Evolutionary conservation across 2,888 invertebrate genomes (phyloP).

Genomic region (Sepioteuthis lessoniana): DNA sequence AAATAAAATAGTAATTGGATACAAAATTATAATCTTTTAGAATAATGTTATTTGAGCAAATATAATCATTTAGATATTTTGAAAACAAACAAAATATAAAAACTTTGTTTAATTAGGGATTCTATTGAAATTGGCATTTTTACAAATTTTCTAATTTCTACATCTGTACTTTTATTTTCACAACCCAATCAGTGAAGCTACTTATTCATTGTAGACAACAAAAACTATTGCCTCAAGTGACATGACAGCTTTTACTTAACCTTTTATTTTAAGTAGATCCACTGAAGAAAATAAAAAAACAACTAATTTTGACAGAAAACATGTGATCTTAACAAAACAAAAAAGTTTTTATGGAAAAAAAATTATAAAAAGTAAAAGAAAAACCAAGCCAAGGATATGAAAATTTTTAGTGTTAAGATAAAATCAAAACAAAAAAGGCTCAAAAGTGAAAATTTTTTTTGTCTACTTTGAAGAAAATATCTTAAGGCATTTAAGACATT

Average conservation of each 20-base stretch:
- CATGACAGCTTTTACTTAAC: background rate
- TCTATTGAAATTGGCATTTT: background rate
- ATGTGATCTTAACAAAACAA: too few relatives aligned
- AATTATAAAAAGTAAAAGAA: too few relatives aligned
- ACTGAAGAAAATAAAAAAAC: background rate
- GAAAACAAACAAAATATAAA: background rate
- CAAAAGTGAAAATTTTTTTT: too few relatives aligned
- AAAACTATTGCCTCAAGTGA: background rate
- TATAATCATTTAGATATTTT: background rate
- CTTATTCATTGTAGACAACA: background rate
- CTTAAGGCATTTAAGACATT: too few relatives aligned
- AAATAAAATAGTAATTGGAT: background rate
- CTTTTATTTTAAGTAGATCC: background rate
- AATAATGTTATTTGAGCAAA: background rate
- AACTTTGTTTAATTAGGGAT: background rate
- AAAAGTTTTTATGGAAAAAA: too few relatives aligned
- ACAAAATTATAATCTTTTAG: background rate
- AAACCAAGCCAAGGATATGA: background rate
- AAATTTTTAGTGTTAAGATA: background rate
- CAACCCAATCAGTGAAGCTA: background rate
- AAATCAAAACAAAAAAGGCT: background rate
- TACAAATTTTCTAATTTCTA: background rate
- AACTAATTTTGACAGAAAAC: background rate
- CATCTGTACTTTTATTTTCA: too few relatives aligned
- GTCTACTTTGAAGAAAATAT: too few relatives aligned